Percentiles rank a stretch among this genome's conserved stretches.
Conservation (phyloP, 92 coral and sea anemone genomes). For the Porites lobata region DNA sequence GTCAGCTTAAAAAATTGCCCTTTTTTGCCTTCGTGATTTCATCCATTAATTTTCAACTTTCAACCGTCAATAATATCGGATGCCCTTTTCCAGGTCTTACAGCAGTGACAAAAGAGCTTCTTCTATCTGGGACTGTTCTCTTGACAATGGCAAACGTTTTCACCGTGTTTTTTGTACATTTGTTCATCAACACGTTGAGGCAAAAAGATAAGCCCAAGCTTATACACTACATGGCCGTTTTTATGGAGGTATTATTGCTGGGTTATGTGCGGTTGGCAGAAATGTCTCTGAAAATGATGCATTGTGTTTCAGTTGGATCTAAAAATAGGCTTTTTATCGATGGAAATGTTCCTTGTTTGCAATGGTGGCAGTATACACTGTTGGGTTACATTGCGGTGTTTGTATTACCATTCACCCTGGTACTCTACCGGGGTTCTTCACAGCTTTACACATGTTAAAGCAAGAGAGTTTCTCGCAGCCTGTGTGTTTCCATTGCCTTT, state of each 20-base stretch:
- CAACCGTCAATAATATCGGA: constrained; percentile 19
- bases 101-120: constrained; percentile 76
- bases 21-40: constrained; percentile 62
- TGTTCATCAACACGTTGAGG: not conserved
- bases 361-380: constrained; percentile 43
- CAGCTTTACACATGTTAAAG: constrained; percentile 31
- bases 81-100: constrained; percentile 87
- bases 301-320: constrained; percentile 34
- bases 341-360: constrained; percentile 58
- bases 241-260: constrained; percentile 50
- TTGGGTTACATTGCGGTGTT: constrained; percentile 1
- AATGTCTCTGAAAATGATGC: constrained; percentile 47
- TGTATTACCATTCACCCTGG: constrained; percentile 52
- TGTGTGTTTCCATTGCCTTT: constrained; percentile 57
- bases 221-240: constrained; percentile 51
- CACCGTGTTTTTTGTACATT: not conserved
- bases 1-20: constrained; percentile 11
- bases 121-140: constrained; percentile 62
- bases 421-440: constrained; percentile 51
- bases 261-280: constrained; percentile 64
- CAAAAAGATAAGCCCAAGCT: constrained; percentile 13
- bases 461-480: constrained; percentile 42
- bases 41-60: constrained; percentile 71
- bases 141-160: constrained; percentile 23
- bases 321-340: constrained; percentile 42